Evolutionary conservation across 1,140 invertebrate genomes (phyloP).

Genomic region (Leptinotarsa texana): DNA sequence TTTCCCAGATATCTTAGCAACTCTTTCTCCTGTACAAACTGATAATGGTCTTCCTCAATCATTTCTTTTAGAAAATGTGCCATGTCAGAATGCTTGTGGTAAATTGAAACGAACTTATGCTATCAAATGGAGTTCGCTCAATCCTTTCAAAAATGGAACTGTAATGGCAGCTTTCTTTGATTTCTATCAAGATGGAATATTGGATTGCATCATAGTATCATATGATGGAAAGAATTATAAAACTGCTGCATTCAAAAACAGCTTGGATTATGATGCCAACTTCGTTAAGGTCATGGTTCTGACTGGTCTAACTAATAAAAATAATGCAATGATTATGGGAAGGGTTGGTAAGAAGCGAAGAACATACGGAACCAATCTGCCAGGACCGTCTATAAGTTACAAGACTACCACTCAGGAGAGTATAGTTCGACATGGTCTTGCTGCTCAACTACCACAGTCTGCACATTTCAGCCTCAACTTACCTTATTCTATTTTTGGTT

Average conservation of each 20-base stretch:
- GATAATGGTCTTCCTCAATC: constrained; percentile 63
- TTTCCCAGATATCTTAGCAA: constrained; percentile 88
- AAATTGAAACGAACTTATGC: constrained; percentile 74
- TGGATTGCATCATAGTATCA: constrained; percentile 81
- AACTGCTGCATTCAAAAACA: constrained; percentile 82
- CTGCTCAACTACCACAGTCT: constrained; percentile 89
- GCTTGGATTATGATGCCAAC: constrained; percentile 89
- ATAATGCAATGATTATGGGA: constrained; percentile 69
- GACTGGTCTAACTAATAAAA: constrained; percentile 76
- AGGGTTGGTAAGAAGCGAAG: constrained; percentile 73
- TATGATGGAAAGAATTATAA: constrained; percentile 61
- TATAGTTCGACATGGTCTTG: constrained; percentile 70
- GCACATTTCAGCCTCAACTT: constrained; percentile 89
- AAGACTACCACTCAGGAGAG: constrained; percentile 84
- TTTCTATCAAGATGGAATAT: constrained; percentile 80
- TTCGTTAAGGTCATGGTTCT: constrained; percentile 95
- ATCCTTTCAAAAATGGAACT: constrained; percentile 71
- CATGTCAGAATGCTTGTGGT: constrained; percentile 63
- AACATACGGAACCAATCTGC: constrained; percentile 71
- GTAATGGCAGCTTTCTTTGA: constrained; percentile 90
- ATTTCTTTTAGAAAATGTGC: constrained; percentile 79
- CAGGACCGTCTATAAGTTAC: constrained; percentile 86
- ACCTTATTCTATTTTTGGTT: constrained; percentile 93
- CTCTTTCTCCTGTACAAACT: constrained; percentile 62
- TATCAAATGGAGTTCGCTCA: constrained; percentile 73